Percentiles rank a stretch among this genome's conserved stretches.
phyloP scores from a whole-genome alignment of 2,888 invertebrate species.

The Priocnemis perturbator region DNA sequence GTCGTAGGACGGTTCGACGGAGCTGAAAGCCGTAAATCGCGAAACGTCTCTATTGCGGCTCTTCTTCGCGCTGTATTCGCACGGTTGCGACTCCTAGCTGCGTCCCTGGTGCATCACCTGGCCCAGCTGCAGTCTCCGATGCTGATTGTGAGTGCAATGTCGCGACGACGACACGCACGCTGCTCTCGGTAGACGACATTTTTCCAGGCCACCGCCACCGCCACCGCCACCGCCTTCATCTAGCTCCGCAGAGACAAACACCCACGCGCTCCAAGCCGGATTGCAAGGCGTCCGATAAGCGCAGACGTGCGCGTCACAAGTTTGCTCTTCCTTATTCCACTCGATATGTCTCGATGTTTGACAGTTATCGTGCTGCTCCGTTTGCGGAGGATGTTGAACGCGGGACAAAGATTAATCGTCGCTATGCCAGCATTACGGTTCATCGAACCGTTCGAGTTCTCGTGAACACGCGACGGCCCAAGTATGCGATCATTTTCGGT shows the following conservation, averaged over 20 bases:
- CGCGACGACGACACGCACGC: slow-evolving; percentile 7
- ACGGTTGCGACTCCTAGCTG: neutral
- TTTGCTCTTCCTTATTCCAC: neutral
- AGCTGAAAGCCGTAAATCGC: slow-evolving; percentile 47
- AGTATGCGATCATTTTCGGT: no score
- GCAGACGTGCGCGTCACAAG: slow-evolving; percentile 8
- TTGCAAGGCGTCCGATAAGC: slow-evolving; percentile 1
- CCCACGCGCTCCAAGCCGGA: slow-evolving; percentile 23
- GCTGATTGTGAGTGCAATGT: slow-evolving; percentile 17
- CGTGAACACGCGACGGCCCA: no score
- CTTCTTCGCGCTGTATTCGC: neutral
- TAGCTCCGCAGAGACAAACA: slow-evolving; percentile 2
- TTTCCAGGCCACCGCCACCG: slow-evolving; percentile 8
- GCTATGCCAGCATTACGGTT: no score
- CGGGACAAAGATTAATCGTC: no score
- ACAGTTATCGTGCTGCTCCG: no score
- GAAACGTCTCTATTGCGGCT: slow-evolving; percentile 50
- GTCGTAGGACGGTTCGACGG: slow-evolving; percentile 37
- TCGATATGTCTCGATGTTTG: no score
- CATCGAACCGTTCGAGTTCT: no score
- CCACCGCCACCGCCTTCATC: no score
- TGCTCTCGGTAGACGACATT: slow-evolving; percentile 10
- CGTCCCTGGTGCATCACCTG: neutral
- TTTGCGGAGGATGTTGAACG: no score
- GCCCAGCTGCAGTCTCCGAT: slow-evolving; percentile 7